Evolutionary conservation across 1,140 invertebrate genomes (phyloP).

Genomic region (Drosophila simulans): DNA sequence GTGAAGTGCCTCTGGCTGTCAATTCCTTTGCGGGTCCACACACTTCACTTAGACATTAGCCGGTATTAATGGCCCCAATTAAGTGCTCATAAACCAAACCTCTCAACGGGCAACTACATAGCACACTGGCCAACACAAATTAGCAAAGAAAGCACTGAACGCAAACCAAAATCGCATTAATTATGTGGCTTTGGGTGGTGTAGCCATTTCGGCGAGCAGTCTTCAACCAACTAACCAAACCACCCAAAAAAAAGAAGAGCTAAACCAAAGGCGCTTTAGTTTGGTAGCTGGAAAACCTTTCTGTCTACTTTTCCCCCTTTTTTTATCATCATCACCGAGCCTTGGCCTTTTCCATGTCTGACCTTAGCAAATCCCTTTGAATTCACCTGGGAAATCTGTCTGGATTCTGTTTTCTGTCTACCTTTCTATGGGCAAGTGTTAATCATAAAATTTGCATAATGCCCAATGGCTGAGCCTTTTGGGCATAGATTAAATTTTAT

Average conservation of each 20-base stretch:
- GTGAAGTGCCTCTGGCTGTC: slow-evolving; percentile 34
- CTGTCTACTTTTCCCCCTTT: slow-evolving; percentile 1
- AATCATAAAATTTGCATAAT: slow-evolving; percentile 61
- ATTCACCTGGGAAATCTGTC: slow-evolving; percentile 28
- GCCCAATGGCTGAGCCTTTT: slow-evolving; percentile 37
- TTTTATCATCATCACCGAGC: slow-evolving; percentile 5
- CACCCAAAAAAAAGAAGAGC: slow-evolving; percentile 10
- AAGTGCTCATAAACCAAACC: slow-evolving; percentile 71
- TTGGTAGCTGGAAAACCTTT: slow-evolving; percentile 20
- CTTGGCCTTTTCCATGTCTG: slow-evolving; percentile 42
- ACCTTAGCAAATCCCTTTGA: slow-evolving; percentile 31
- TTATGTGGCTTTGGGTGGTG: slow-evolving; percentile 57
- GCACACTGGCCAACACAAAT: slow-evolving; percentile 17
- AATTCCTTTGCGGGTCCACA: slow-evolving; percentile 34
- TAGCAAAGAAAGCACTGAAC: slow-evolving; percentile 16
- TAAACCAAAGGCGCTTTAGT: slow-evolving; percentile 30
- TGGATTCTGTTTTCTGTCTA: slow-evolving; percentile 6
- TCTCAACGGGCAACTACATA: slow-evolving; percentile 9
- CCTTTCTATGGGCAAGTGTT: slow-evolving; percentile 45
- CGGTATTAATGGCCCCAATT: slow-evolving; percentile 70
- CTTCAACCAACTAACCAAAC: background rate
- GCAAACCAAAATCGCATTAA: slow-evolving; percentile 70
- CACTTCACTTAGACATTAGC: slow-evolving; percentile 58
- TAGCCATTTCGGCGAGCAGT: slow-evolving; percentile 21
- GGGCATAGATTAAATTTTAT: slow-evolving; percentile 24